Base-by-base conservation (phyloP, 2,888 invertebrate species). In the Pheosia gnoma region DNA sequence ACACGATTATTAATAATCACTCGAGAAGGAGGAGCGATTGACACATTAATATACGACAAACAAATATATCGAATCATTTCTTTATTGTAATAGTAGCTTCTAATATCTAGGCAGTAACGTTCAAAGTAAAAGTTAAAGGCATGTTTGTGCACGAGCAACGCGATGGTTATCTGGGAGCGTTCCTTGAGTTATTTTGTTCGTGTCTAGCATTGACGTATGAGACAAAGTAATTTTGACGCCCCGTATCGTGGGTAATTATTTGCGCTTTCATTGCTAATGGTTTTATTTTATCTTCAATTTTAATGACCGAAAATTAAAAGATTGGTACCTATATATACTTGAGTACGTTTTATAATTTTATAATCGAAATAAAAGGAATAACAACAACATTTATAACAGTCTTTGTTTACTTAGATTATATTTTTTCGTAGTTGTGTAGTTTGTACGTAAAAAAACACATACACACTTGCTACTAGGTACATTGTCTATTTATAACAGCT, bases 1-100 rank as follows among this genome's bases (percentile, higher is more conserved):
- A 91, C 91, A 89, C 86, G 87, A 88, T 91, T 91, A 91, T 90
- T 91, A 90, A 90, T 90, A 90, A 85, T 81, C 78, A 79, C 77
- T 84, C 57, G 67, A 67, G 83, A 79, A 84, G 87, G 87, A 90
- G 89, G 89, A 82, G 90, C 90, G 87, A 86, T 91, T 90, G 91
- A 91, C 91, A 90, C 89, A 82, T 92, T 90, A 90, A 89, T 89
- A 87, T 84, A 83, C 80, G 71, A 72, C 74, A 71, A 62, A 81
- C 85, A 74, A 79, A 69, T 45, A 64, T 70, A 66, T 53, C 2
- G 7, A 59, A 51, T 45, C 41, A 11, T 36, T 9, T 59, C 13
- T 6, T n/a, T 59, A 61, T 61, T n/a, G 0, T 39, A 2, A 83
- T 72, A 78, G 62, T 73, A 7, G 53, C 57, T 68, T 63, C 63